Evolutionary conservation across 1,140 invertebrate species (phyloP).

Genomic region (Ganaspis sp.): DNA sequence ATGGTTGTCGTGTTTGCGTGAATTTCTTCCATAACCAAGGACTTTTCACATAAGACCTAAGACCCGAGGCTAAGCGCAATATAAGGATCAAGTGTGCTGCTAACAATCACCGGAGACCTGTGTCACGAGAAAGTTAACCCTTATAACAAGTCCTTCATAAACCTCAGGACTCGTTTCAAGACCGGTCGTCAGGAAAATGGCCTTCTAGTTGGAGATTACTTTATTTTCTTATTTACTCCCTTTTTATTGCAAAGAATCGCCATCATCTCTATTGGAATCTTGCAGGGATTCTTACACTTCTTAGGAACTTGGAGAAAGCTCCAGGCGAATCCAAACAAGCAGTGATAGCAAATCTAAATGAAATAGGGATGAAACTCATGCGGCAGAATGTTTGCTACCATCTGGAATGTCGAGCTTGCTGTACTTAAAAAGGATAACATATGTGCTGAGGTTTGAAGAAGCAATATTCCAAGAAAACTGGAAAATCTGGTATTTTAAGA

Average conservation of each 20-base stretch:
- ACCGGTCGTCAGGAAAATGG: constrained; percentile 5
- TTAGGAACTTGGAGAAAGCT: not conserved
- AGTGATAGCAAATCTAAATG: constrained; percentile 19
- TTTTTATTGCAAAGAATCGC: not conserved
- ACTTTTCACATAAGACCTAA: not conserved
- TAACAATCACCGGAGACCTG: not conserved
- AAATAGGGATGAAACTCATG: constrained; percentile 13
- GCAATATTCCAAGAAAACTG: constrained; percentile 22
- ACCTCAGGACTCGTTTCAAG: constrained; percentile 13
- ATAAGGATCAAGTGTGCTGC: not conserved
- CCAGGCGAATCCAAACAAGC: not conserved
- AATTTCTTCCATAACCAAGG: constrained; percentile 1
- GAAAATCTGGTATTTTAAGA: constrained; percentile 27
- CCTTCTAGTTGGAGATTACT: not conserved
- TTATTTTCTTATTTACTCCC: not conserved
- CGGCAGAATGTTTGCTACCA: constrained; percentile 16
- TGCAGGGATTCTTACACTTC: not conserved
- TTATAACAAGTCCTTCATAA: constrained; percentile 41
- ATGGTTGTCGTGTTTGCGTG: constrained; percentile 2
- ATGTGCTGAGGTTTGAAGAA: constrained; percentile 1
- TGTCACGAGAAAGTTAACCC: constrained; percentile 48
- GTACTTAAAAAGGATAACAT: constrained; percentile 21
- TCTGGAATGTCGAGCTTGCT: constrained; percentile 6
- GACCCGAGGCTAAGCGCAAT: not conserved
- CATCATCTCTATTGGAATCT: not conserved